A percentile compares a stretch with the other conserved stretches of the same genome.
Evolutionary conservation across 2,888 invertebrate species (phyloP).

Genomic region (Galerucella nymphaeae): DNA sequence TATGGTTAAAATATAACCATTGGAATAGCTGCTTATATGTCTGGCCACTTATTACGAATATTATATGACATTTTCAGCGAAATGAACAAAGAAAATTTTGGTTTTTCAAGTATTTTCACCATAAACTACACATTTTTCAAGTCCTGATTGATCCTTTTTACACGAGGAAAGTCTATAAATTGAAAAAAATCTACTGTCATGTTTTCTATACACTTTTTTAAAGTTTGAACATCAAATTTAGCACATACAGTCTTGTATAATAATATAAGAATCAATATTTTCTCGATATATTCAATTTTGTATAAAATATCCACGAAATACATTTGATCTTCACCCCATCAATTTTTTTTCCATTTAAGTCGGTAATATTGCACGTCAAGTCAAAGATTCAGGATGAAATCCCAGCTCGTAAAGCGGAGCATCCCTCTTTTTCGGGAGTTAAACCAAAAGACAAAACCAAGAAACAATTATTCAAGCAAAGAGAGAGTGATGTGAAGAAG

Average conservation of each 20-base stretch:
- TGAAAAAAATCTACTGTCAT: too few species aligned
- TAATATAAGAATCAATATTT: too few species aligned
- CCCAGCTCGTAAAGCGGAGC: neutral
- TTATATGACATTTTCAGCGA: neutral
- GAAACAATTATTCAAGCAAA: conserved; percentile 13
- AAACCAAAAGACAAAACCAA: neutral
- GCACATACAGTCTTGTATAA: too few species aligned
- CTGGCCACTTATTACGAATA: conserved; percentile 15
- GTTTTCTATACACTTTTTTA: too few species aligned
- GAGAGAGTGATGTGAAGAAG: conserved; percentile 1
- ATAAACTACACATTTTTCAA: too few species aligned
- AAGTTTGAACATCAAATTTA: too few species aligned
- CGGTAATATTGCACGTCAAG: conserved; percentile 11
- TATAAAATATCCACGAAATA: too few species aligned
- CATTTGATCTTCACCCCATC: conserved; percentile 9
- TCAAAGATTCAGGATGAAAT: conserved; percentile 10
- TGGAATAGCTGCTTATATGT: neutral
- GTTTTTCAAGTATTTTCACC: too few species aligned
- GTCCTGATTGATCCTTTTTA: too few species aligned
- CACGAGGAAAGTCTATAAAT: too few species aligned
- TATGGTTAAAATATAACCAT: conserved; percentile 26
- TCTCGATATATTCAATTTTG: too few species aligned
- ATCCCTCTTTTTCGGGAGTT: conserved; percentile 10
- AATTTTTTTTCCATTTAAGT: conserved; percentile 3
- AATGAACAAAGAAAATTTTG: too few species aligned